A percentile compares a stretch with the other conserved stretches of the same genome.
phyloP scores from a whole-genome alignment of 1,140 invertebrate species.

The Zaprionus ornatus region DNA sequence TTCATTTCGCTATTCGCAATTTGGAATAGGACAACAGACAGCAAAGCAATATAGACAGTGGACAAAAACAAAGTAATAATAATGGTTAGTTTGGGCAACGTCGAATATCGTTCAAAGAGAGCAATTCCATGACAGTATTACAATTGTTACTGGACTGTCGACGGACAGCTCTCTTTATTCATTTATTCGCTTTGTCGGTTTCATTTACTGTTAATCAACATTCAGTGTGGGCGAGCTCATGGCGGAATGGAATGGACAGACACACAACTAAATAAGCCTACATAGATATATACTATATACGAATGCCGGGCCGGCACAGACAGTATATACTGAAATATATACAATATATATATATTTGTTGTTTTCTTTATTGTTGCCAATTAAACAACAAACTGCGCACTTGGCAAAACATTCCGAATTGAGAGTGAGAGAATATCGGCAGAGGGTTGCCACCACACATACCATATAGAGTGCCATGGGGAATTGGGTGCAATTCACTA shows the following conservation, averaged over 20 bases:
- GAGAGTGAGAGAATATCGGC: slow-evolving; percentile 37
- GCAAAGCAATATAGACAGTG: slow-evolving; percentile 18
- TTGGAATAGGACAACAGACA: slow-evolving; percentile 41
- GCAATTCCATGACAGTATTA: slow-evolving; percentile 88
- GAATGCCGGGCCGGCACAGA: slow-evolving; percentile 40
- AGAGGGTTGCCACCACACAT: neutral
- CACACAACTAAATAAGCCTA: neutral
- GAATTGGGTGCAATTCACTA: slow-evolving; percentile 10
- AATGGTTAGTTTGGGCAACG: slow-evolving; percentile 56
- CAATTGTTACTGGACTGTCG: slow-evolving; percentile 86
- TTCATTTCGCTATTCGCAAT: slow-evolving; percentile 85
- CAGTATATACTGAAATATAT: slow-evolving; percentile 32
- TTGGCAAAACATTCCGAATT: slow-evolving; percentile 66
- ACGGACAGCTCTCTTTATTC: slow-evolving; percentile 88
- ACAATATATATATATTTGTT: slow-evolving; percentile 35
- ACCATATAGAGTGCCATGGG: neutral
- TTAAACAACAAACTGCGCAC: slow-evolving; percentile 75
- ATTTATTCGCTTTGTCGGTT: slow-evolving; percentile 83
- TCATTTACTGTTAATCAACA: slow-evolving; percentile 54
- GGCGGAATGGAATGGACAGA: neutral
- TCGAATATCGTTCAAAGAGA: slow-evolving; percentile 86
- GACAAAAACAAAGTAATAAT: slow-evolving; percentile 20
- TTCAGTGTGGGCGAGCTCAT: slow-evolving; percentile 29
- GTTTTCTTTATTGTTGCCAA: slow-evolving; percentile 50
- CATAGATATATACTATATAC: slow-evolving; percentile 17